Evolutionary conservation across 2,797 vertebrate species (phyloP).

Genomic region (Tauraco hartlaubi): DNA sequence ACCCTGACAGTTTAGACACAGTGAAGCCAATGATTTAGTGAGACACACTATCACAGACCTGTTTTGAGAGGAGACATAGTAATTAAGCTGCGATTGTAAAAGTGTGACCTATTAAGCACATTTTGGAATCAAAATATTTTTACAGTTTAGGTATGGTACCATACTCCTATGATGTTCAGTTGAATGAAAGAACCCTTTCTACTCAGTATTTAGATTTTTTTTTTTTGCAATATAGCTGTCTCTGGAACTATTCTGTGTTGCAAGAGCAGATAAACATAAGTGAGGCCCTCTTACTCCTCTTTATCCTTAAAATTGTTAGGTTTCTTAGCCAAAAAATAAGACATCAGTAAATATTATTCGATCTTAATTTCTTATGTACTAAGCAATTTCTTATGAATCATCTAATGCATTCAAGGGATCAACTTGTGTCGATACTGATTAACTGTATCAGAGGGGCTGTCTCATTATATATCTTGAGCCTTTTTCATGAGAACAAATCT

Average conservation of each 20-base stretch:
- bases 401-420: conserved; percentile 40
- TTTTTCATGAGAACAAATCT: conserved; percentile 62
- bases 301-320: background rate
- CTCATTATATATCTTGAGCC: conserved; percentile 45
- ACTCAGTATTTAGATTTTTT: background rate
- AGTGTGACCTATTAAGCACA: background rate
- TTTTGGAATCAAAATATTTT: conserved; percentile 16
- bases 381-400: conserved; percentile 51
- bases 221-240: background rate
- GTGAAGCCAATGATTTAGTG: background rate
- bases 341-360: conserved; percentile 35
- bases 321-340: conserved; percentile 26
- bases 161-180: background rate
- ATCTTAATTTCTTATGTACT: conserved; percentile 48
- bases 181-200: background rate
- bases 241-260: background rate
- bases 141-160: background rate
- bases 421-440: conserved; percentile 58
- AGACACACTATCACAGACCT: background rate
- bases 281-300: background rate
- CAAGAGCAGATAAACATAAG: background rate
- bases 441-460: conserved; percentile 45
- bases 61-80: background rate
- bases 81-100: background rate
- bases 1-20: background rate